Base-by-base conservation (phyloP, 2,888 invertebrate species). In the Spodoptera picta region DNA sequence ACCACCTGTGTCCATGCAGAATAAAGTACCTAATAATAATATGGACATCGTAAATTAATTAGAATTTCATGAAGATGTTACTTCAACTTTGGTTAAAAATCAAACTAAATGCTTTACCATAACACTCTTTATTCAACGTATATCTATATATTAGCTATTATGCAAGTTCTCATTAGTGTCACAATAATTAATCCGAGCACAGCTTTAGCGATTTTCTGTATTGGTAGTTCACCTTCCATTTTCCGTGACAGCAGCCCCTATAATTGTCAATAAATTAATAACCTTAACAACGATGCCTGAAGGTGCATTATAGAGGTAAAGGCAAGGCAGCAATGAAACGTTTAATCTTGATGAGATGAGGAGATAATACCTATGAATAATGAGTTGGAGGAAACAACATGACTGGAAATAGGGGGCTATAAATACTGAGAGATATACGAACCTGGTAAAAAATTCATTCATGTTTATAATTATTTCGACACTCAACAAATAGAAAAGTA, bases 131-230 rank as follows among this genome's bases (percentile, higher is more conserved):
- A 36, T 36, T 36, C 36, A 36, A 36, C 36, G 19, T 19, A 19
- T 19, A 19, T 36, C 5, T 27, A 27, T 31, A 36, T 36, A 36
- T 36, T 9, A 36, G 36, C 36, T 36, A 36, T 9, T 36, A 7
- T 36, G 36, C 36, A 6, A 36, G 36, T 51, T n/a, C 55, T 42
- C 49, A 49, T 41, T 49, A 44, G 12, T 44, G 43, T 60, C 36
- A 68, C 43, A 43, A 6, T 50, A 67, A 68, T 58, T 45, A 46
- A 67, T 58, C 42, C 41, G 0, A 23, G 31, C 23, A n/a, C 14
- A 6, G 4, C 6, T 3, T 11, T 27, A 19, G 4, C n/a, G 3
- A 46, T 42, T 55, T 24, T n/a, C n/a, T 48, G 7, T 44, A 65
- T 44, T 50, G 49, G 31, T 42, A 10, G 23, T 11, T 49, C 58